Evolutionary conservation across 2,113 vertebrate species (phyloP).

Genomic region (Oxyruncus cristatus): DNA sequence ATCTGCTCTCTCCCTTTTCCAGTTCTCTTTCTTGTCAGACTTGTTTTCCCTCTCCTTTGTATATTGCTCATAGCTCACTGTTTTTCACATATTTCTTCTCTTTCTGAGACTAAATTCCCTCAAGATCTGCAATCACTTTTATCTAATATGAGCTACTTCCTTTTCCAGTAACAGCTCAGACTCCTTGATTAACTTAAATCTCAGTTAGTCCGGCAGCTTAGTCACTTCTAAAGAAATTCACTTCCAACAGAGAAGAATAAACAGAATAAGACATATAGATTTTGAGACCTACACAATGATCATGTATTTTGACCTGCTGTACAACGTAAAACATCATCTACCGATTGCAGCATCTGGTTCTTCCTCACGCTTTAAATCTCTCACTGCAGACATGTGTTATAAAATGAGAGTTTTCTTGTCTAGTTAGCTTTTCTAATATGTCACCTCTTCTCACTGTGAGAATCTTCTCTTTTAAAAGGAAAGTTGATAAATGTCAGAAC

Average conservation of each 20-base stretch:
- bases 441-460: background rate
- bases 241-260: background rate
- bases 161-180: background rate
- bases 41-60: background rate
- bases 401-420: background rate
- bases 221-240: background rate
- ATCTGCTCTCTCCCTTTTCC: background rate
- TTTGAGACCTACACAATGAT: background rate
- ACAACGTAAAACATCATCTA: background rate
- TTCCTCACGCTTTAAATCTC: background rate
- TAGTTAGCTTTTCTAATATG: background rate
- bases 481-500: background rate
- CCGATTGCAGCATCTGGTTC: background rate
- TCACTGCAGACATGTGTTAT: background rate
- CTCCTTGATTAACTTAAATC: background rate
- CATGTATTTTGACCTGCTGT: background rate
- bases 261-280: background rate
- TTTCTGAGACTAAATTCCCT: background rate
- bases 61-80: background rate
- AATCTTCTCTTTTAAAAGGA: background rate
- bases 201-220: background rate
- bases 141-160: background rate
- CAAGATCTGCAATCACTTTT: background rate
- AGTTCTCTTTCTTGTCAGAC: background rate
- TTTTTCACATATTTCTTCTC: background rate